phyloP scores from a whole-genome alignment of 2,797 vertebrate species.

The Malacoctenus gilli region DNA sequence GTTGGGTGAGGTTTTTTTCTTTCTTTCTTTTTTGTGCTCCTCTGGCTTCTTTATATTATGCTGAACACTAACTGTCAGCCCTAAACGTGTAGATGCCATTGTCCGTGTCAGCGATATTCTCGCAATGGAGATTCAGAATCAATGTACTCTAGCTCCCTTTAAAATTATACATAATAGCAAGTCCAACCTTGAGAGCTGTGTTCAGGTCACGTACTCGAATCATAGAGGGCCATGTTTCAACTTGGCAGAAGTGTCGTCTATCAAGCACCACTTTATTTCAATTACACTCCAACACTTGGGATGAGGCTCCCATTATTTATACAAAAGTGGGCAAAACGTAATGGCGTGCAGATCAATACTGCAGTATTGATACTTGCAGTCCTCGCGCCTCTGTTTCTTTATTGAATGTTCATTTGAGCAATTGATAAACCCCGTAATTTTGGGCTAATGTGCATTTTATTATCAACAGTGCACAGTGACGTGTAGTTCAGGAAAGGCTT shows the following conservation, averaged over 20 bases:
- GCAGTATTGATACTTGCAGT: too few species aligned
- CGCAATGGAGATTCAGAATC: conserved; percentile 4
- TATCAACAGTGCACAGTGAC: too few species aligned
- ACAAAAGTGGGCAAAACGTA: too few species aligned
- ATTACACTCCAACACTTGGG: neutral
- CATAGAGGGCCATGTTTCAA: conserved; percentile 2
- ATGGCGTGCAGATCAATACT: too few species aligned
- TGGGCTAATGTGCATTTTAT: too few species aligned
- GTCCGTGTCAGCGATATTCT: conserved; percentile 3
- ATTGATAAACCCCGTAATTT: too few species aligned
- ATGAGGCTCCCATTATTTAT: neutral
- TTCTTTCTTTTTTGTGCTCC: neutral
- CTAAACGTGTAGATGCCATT: conserved; percentile 9
- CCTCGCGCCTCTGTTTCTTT: too few species aligned
- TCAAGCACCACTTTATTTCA: conserved; percentile 9
- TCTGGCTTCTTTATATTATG: conserved; percentile 4
- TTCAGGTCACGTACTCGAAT: conserved; percentile 5
- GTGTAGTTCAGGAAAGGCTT: too few species aligned
- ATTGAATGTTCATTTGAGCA: too few species aligned
- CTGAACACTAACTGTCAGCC: neutral
- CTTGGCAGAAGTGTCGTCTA: neutral
- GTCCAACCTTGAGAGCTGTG: neutral
- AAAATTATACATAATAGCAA: conserved; percentile 3
- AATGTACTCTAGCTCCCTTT: too few species aligned
- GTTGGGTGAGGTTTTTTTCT: too few species aligned